Base-by-base conservation (phyloP, 2,797 vertebrate species). In the Rhinatrema bivittatum region DNA sequence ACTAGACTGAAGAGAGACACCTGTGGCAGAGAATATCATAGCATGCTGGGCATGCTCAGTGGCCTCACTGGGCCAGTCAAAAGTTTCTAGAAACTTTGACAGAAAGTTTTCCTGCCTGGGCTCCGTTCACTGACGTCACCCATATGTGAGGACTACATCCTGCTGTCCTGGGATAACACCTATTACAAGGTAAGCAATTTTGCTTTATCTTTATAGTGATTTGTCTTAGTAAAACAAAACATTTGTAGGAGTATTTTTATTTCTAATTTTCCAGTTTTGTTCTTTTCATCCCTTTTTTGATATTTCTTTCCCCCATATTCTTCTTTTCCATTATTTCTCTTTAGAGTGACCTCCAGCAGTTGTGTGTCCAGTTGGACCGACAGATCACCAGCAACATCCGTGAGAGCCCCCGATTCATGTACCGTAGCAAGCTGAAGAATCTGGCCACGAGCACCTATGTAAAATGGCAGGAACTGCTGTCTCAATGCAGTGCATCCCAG, bases 381-480 rank as follows among this genome's bases (percentile, higher is more conserved):
- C 39, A 50, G 4, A 48, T 71, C 10, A 52, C 15, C 30, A 21
- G 37, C 24, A 47, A 48, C 5, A 44, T 71, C 46, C 46, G 25
- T 2, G 65, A 69, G 21, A 59, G 36, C 24, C 31, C 52, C 7
- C 8, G 38, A 23, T 52, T 51, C 46, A 58, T 58, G 43, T 40
- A 68, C 26, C 16, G 27, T 8, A 59, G 50, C 24, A 50, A 31
- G 13, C 64, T 76, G 29, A 70, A 72, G 56, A 50, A 65, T 44
- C 24, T 75, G 18, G 68, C 43, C 3, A 4, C 43, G 17, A 49
- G 65, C 33, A 76, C 58, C 29, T 56, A 50, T n/a, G 10, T 56
- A 56, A 47, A 58, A 22, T 73, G 69, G 68, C 62, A 68, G 52
- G 68, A 68, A 26, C 52, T 70, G 25, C 41, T 63, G 49, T 10